Conservation (phyloP, 2,888 invertebrate species). For the Zaprionus bogoriensis region DNA sequence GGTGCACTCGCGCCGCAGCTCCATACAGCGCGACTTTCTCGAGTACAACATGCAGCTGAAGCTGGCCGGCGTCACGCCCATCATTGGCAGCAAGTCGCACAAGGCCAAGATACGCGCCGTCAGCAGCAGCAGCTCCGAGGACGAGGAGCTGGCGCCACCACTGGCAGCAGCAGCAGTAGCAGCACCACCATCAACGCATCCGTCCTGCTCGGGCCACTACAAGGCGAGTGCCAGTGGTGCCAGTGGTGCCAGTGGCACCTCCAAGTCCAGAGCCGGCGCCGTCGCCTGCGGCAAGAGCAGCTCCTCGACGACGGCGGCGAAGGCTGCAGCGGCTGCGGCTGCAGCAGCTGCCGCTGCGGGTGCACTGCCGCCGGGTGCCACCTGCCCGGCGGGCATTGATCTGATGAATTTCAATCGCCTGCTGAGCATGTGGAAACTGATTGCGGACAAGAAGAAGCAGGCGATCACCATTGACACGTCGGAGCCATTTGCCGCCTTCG, state of each 20-base stretch:
- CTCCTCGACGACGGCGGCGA: too few relatives aligned
- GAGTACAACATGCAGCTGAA: constrained; percentile 68
- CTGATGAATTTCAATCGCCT: constrained; percentile 63
- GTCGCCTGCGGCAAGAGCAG: too few relatives aligned
- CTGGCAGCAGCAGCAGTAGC: not conserved
- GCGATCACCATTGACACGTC: constrained; percentile 25
- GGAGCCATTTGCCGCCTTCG: constrained; percentile 55
- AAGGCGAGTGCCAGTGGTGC: too few relatives aligned
- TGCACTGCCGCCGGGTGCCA: constrained; percentile 4
- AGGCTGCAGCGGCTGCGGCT: not conserved
- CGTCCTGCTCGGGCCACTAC: too few relatives aligned
- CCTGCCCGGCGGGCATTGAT: constrained; percentile 42
- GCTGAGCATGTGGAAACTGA: constrained; percentile 77
- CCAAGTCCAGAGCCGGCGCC: too few relatives aligned
- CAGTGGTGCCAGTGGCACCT: too few relatives aligned
- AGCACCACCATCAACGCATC: not conserved
- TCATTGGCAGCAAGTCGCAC: constrained; percentile 49
- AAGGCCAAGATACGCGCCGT: constrained; percentile 74
- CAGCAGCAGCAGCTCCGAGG: constrained; percentile 79
- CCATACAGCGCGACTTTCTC: constrained; percentile 72
- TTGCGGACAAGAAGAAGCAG: constrained; percentile 74
- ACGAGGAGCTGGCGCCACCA: constrained; percentile 54
- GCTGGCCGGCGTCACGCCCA: constrained; percentile 67
- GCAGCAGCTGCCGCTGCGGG: not conserved
- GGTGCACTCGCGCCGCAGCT: constrained; percentile 69